Evolutionary conservation across 2,797 vertebrate genomes (phyloP).

Genomic region (Enteromius afrohamiltoni): DNA sequence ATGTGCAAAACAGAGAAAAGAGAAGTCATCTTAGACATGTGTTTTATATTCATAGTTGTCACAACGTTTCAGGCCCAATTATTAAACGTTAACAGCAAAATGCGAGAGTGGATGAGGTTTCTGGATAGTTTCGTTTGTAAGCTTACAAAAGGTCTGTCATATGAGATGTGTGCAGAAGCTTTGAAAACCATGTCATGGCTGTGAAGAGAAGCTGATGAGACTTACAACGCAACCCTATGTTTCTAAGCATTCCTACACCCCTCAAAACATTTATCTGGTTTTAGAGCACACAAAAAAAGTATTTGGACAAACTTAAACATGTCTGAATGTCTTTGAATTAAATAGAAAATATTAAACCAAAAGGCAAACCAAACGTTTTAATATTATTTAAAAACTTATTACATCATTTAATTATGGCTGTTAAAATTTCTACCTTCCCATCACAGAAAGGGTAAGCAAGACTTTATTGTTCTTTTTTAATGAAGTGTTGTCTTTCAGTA

Average conservation of each 20-base stretch:
- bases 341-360: neutral
- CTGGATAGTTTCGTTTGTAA: neutral
- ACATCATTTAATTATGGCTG: no score
- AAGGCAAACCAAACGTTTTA: no score
- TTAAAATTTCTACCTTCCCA: no score
- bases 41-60: slow-evolving; percentile 16
- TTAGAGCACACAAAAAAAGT: neutral
- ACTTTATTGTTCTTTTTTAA: no score
- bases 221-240: neutral
- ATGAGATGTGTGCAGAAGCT: neutral
- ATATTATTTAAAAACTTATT: no score
- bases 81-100: neutral
- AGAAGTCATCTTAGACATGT: slow-evolving; percentile 15
- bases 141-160: neutral
- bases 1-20: neutral
- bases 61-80: neutral
- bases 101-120: neutral
- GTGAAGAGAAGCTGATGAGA: slow-evolving; percentile 3
- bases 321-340: neutral
- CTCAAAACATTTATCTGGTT: neutral
- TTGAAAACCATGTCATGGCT: neutral
- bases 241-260: neutral
- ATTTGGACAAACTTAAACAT: neutral
- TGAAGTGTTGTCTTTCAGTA: neutral
- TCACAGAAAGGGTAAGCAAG: neutral